Evolutionary conservation across 2,888 invertebrate genomes (phyloP), one percentile per base, ranked within the genome.

Genomic region (Stenolophus ochropezus): DNA sequence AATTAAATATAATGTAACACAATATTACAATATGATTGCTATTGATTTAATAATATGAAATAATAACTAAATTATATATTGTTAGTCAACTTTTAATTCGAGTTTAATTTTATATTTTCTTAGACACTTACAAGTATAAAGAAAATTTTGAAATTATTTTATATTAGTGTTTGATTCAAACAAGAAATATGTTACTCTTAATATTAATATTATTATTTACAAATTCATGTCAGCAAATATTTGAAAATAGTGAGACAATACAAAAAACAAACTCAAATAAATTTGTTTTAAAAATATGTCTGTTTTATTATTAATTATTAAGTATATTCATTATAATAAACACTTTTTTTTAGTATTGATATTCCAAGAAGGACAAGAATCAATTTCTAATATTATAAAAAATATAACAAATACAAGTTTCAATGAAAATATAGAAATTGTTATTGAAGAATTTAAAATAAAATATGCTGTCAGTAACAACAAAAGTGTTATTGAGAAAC

Each of bases 291-390:
- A 61, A 61, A 61, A 25, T 25, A 61, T 23, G 61, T 61, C 5
- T 25, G 61, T 61, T 4, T 58, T 14, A 49, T 14, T 2, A 14
- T 4, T 14, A 49, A 49, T 14, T 49, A 49, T 49, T 1, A 53
- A 53, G 6, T 23, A 0, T 49, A 49, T 58, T 58, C 23, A 21
- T 5, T 20, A 5, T 18, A 56, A 16, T 51, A 20, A 53, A 18
- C 20, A 20, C 20, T 4, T 25, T 1, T n/a, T 73, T 73, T 16
- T 49, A 73, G 73, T 73, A 11, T 4, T 73, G 1, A 5, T 73
- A n/a, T n/a, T 73, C 0, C 73, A 73, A 73, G 49, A 73, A 6
- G 65, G 33, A 18, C 47, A 73, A 49, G 47, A 73, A 73, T 73
- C 23, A 47, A 18, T 69, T 1, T 69, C 2, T 1, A 33, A 65